Base-by-base conservation (phyloP, 2,888 invertebrate genomes). In the Drosophila leonis region DNA sequence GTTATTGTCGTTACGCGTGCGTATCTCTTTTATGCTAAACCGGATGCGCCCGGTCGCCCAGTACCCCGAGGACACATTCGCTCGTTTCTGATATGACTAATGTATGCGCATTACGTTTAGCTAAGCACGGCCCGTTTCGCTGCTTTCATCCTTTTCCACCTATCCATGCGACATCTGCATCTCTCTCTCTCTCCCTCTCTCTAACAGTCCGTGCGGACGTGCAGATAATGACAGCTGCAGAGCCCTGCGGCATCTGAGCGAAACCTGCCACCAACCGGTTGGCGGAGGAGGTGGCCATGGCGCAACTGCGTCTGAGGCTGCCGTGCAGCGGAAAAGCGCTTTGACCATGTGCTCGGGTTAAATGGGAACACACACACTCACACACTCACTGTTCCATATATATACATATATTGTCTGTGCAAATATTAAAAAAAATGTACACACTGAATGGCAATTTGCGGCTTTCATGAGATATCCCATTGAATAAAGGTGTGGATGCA, bases 21-120 rank as follows among this genome's bases (percentile, higher is more conserved):
- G 63, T 85, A 80, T 83, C 73, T 72, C 66, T 66, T 81, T 83
- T 81, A 81, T 83, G 56, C 51, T 51, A 48, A 63, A 75, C 75
- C 75, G 75, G 75, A 78, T 75, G 60, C 77, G 64, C 46, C 44
- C 48, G 56, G 60, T 52, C 66, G 59, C 66, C 70, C 24, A 27
- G 75, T 20, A 24, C 76, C 82, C 76, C 52, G 62, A 73, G 83
- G 82, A 76, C 76, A 69, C 64, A 66, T 62, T 66, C 48, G 51
- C 72, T 59, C 67, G 64, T 72, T 75, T 54, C 72, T 76, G 83
- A 88, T 84, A 88, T 84, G 88, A 84, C 82, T 84, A 86, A 88
- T 84, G 86, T 81, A 81, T 80, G 83, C 75, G 72, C 86, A 84
- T 86, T 85, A 80, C 70, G 41, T 71, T 71, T 56, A 63, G 70